A percentile compares a stretch with the other conserved stretches of the same genome.
phyloP scores from a whole-genome alignment of 2,797 vertebrate genomes.

The Sebastes steindachneri region DNA sequence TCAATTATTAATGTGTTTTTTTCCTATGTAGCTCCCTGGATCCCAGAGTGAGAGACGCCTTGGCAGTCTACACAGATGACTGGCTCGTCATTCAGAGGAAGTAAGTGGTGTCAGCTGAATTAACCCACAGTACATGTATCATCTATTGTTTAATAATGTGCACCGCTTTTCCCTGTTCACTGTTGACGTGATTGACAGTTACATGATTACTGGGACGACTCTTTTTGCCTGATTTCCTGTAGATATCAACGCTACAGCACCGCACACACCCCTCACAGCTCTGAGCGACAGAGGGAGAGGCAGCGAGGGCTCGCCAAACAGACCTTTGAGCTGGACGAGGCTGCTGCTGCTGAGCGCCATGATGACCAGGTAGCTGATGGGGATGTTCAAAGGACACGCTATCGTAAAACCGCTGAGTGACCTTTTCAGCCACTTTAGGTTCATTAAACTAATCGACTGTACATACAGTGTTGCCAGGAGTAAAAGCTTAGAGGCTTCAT shows the following conservation, averaged over 20 bases:
- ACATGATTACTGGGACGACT: background rate
- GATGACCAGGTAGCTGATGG: constrained; percentile 85
- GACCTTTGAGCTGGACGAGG: constrained; percentile 89
- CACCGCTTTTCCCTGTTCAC: constrained; percentile 18
- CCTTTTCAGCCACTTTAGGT: background rate
- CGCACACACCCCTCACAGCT: constrained; percentile 81
- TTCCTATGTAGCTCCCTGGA: constrained; percentile 85
- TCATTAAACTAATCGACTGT: constrained; percentile 1
- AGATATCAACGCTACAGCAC: constrained; percentile 90
- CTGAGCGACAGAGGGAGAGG: constrained; percentile 87
- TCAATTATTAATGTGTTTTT: constrained; percentile 75
- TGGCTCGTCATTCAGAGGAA: constrained; percentile 92
- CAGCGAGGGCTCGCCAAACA: constrained; percentile 88
- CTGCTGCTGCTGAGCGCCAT: constrained; percentile 80
- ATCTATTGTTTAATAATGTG: constrained; percentile 35
- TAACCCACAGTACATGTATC: constrained; percentile 12
- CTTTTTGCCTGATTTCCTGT: background rate
- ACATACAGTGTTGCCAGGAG: background rate
- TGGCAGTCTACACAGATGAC: constrained; percentile 91
- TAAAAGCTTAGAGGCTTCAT: background rate
- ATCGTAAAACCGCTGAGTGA: background rate
- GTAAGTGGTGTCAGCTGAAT: constrained; percentile 78
- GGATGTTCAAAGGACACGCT: background rate
- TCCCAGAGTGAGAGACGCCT: constrained; percentile 88
- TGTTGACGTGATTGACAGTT: constrained; percentile 20